Base-by-base conservation (phyloP, 1,140 invertebrate species). In the Zelostemma sp. region DNA sequence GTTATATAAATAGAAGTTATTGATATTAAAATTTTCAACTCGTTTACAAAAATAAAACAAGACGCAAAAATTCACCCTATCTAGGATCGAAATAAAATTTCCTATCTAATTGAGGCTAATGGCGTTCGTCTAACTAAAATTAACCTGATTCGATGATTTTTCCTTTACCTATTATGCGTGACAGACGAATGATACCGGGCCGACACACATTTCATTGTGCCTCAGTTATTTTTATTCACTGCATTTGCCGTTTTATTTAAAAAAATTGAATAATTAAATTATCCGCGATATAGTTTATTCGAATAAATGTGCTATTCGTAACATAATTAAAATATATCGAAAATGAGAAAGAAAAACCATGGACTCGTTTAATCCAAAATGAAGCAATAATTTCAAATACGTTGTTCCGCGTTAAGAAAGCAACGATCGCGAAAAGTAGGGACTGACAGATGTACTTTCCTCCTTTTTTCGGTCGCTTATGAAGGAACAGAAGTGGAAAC, bases 51-150 rank as follows among this genome's bases (percentile, higher is more conserved):
- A 81, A 79, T 81, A 79, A 84, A 83, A 80, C 72, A 78, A 83
- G 71, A 79, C 72, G 64, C 66, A 58, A 76, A 62, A 82, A 85
- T 81, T 83, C 74, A 72, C 74, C 72, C 81, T 83, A 81, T 81
- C 77, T 84, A 83, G 73, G 78, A 73, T 81, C 63, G 76, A 83
- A 83, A 79, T 81, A 77, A 85, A 79, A 80, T 84, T 83, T 81
- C 66, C 82, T 85, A 85, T 79, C 83, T 84, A 85, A 84, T 78
- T 80, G 61, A 77, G 50, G 76, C 79, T 80, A 82, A 77, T 80
- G 49, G 79, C 61, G 56, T 74, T 54, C 43, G 65, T 77, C 73
- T 78, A 82, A 82, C 73, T 76, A 75, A 82, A 81, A 66, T 69
- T 58, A 78, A 73, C 68, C 63, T 72, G 55, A 80, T 74, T 72